These are phyloP conservation scores for Bothrops jararaca DNA, from an alignment of 2,113 vertebrate species.

Conservation along the genomic window DNA sequence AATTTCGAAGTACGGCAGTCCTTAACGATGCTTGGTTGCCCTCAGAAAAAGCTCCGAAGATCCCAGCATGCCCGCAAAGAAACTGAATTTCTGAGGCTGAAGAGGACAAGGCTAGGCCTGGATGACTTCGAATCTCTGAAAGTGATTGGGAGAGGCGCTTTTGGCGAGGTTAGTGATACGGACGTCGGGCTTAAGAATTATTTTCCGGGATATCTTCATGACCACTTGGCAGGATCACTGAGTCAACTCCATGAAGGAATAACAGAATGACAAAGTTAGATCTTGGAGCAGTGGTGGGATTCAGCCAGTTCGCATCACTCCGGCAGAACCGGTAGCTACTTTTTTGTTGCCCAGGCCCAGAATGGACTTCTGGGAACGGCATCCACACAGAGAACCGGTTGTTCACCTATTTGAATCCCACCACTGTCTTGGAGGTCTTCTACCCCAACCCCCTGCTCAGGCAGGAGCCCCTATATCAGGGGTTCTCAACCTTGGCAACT, in stretches of 20 bases:
- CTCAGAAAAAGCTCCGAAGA: constrained; percentile 89
- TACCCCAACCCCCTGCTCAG: too few relatives aligned
- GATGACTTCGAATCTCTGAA: constrained; percentile 97
- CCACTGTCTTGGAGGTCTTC: too few relatives aligned
- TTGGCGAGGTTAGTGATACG: constrained; percentile 84
- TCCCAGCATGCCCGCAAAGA: constrained; percentile 97
- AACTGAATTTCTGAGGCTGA: constrained; percentile 92
- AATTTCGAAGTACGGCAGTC: not conserved
- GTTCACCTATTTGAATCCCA: too few relatives aligned
- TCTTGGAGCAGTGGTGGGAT: too few relatives aligned
- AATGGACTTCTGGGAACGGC: too few relatives aligned
- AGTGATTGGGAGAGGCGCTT: constrained; percentile 96
- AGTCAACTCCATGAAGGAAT: not conserved
- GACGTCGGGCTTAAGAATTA: not conserved
- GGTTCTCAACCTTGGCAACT: too few relatives aligned
- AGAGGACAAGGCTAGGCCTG: constrained; percentile 91
- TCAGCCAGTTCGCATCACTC: too few relatives aligned
- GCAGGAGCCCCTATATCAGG: too few relatives aligned
- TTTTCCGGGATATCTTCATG: not conserved
- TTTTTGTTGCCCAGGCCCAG: too few relatives aligned
- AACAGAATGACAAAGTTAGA: not conserved
- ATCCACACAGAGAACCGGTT: too few relatives aligned
- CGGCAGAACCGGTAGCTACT: too few relatives aligned
- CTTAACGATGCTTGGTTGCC: not conserved
- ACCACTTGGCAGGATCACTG: not conserved